phyloP scores from a whole-genome alignment of 2,888 invertebrate species.

The Ischnus inquisitorius region DNA sequence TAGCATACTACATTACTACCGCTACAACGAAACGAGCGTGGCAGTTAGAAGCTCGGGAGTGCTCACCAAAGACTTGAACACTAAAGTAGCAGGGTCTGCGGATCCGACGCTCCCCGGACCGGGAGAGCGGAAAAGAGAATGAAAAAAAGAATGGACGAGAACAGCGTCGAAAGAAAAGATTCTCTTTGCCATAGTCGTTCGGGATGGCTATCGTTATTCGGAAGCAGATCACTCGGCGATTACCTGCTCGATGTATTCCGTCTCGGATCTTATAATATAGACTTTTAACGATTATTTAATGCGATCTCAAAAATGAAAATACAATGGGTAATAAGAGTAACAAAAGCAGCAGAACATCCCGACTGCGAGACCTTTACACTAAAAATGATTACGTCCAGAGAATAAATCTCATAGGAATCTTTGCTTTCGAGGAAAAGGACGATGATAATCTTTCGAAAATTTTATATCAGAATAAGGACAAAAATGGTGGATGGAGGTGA shows the following conservation, averaged over 20 bases:
- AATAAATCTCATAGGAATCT: too few relatives aligned
- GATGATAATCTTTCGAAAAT: too few relatives aligned
- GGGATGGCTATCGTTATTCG: conserved; percentile 49
- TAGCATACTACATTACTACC: conserved; percentile 77
- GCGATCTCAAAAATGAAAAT: conserved; percentile 39
- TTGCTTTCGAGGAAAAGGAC: too few relatives aligned
- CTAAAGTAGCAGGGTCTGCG: conserved; percentile 49
- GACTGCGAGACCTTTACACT: too few relatives aligned
- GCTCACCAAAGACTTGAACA: conserved; percentile 44
- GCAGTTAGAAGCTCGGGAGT: conserved; percentile 51
- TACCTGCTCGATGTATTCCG: conserved; percentile 44
- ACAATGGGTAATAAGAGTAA: conserved; percentile 22
- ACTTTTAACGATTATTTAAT: neutral
- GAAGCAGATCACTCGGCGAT: conserved; percentile 55
- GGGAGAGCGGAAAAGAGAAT: neutral
- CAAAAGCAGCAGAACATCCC: neutral
- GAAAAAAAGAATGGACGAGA: neutral
- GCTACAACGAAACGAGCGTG: conserved; percentile 28
- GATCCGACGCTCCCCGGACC: conserved; percentile 11
- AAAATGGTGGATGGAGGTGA: too few relatives aligned
- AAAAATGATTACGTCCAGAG: too few relatives aligned
- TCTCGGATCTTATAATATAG: neutral
- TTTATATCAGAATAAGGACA: too few relatives aligned
- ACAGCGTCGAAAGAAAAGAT: neutral
- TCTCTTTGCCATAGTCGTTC: neutral